Base-by-base conservation (phyloP, 2,797 vertebrate species). In the Melanotaenia pygmaea region DNA sequence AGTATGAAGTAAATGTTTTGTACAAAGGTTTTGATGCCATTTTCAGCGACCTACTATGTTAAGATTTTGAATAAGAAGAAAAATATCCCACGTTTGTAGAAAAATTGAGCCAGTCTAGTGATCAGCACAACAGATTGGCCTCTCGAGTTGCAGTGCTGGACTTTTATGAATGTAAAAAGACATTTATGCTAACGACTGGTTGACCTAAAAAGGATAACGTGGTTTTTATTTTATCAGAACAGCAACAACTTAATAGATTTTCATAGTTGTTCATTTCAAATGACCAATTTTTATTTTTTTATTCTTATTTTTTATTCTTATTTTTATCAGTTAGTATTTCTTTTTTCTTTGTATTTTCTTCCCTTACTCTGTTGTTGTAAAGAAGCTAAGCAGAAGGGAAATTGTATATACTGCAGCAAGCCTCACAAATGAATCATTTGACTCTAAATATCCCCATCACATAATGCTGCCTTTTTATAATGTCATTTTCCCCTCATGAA, bases 131-230 rank as follows among this genome's bases (percentile, higher is more conserved):
- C 88, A 91, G 43, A 84, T 66, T 71, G 45, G 83, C 81, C 69
- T 84, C 80, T 67, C 66, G 70, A 82, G 87, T 83, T 90, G 88
- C 87, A 87, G 70, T 72, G 80, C 88, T 71, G 65, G 85, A 90
- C 84, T 85, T 65, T 56, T 54, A 77, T 92, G 88, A 92, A 91
- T 92, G 90, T 92, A 91, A 47, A 71, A 74, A 7, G n/a, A 26
- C 50, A 18, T 32, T 61, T 66, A 70, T 64, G n/a, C 72, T 32
- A 64, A 24, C 35, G 67, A 63, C 53, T 35, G 8, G 43, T 43
- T 64, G 60, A 59, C 69, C 64, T 53, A 12, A 63, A 72, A 67
- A 67, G 43, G 61, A 61, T 51, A 61, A 64, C 45, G 20, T 58
- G 24, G n/a, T 59, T 59, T 67, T 60, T 45, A 43, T 35, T 51